Evolutionary conservation across 2,797 vertebrate species (phyloP), one percentile per base, ranked within the genome.

Genomic region (Pelochelys cantorii): DNA sequence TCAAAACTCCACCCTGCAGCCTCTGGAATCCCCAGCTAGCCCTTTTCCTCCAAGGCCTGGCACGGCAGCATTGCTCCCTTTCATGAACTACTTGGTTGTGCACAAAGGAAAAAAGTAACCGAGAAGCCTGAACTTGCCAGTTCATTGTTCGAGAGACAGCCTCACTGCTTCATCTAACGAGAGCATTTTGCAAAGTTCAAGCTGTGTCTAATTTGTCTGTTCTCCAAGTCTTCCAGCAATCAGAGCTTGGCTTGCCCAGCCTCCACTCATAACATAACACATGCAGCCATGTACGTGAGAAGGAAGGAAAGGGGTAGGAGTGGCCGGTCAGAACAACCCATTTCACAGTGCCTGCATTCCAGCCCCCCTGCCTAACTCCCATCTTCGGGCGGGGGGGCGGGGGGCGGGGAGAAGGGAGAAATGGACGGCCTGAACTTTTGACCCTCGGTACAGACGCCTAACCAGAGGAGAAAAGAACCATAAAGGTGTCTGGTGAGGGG

Each of bases 391-490:
- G 42, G 42, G 42, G 42, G 6, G 42, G 5, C 2, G 42, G 42
- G 42, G 8, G 42, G 42, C 87, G 91, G 8, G 8, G 8, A 2
- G 42, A 48, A 91, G 95, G 82, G 88, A 89, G 87, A 85, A 86
- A 94, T 78, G 94, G 95, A 97, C 84, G 91, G 95, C 87, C 94
- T 97, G 97, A 98, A 98, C 98, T 98, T 98, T 98, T 98, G 98
- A 98, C 98, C 98, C 91, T 92, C 1, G 11, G 81, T 11, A 23
- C 96, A 98, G 98, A 97, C 97, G 93, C 93, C 96, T 93, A 95
- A 92, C 93, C 94, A 92, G 95, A 81, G 81, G n/a, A 79, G 93
- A 93, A 85, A 78, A 71, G 93, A 93, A 83, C 87, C 88, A 88
- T 95, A 94, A 96, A 98, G 97, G 97, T 97, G 97, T 98, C 97